phyloP scores from a whole-genome alignment of 2,797 vertebrate species.

The Diglossa cyanea region DNA sequence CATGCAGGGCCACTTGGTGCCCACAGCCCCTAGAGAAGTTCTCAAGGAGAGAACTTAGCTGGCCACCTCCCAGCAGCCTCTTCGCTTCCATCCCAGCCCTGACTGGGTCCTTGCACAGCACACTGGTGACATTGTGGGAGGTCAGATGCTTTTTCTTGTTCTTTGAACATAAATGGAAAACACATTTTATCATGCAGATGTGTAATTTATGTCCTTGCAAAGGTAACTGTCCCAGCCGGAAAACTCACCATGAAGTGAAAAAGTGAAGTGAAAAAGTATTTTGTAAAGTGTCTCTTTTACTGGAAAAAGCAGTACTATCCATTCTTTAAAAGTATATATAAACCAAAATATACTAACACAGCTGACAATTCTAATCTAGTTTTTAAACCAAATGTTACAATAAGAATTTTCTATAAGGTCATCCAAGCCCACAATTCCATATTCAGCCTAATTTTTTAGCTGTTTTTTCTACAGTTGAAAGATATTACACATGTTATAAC shows the following conservation, averaged over 20 bases:
- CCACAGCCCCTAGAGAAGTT: neutral
- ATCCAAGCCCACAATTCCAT: neutral
- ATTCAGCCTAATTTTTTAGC: neutral
- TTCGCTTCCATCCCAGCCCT: neutral
- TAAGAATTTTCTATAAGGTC: neutral
- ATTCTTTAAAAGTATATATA: neutral
- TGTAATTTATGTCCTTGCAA: neutral
- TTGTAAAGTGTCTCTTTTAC: neutral
- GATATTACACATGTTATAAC: neutral
- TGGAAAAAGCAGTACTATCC: neutral
- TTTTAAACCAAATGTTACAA: neutral
- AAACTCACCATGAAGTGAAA: neutral
- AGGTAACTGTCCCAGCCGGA: neutral
- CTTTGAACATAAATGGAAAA: neutral
- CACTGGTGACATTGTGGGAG: neutral
- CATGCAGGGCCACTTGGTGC: too few relatives aligned
- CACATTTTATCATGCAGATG: neutral
- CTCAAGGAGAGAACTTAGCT: neutral
- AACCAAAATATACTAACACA: neutral
- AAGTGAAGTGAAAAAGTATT: neutral
- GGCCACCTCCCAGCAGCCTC: neutral
- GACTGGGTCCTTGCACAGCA: neutral
- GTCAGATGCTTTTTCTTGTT: neutral
- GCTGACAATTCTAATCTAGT: neutral
- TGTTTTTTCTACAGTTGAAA: neutral